Evolutionary conservation across 2,888 invertebrate species (phyloP).

Genomic region (Anagyrus pseudococci): DNA sequence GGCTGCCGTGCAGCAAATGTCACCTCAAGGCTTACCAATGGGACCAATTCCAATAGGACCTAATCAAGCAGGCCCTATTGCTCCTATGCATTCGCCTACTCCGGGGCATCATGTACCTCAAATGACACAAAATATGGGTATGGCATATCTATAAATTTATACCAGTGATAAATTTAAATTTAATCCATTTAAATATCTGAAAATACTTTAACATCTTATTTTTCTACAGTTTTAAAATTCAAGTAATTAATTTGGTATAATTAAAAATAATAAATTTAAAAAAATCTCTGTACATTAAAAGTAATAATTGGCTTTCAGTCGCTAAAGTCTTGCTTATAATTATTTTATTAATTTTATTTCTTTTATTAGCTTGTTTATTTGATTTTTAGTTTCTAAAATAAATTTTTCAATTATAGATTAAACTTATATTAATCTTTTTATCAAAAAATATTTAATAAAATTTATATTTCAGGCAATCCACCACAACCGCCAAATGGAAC

Average conservation of each 20-base stretch:
- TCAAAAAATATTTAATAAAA: neutral
- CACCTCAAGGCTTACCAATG: constrained; percentile 44
- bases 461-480: constrained; percentile 27
- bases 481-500: constrained; percentile 15
- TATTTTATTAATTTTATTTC: neutral
- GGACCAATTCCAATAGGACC: constrained; percentile 50
- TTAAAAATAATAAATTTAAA: no score
- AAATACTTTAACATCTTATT: no score
- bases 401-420: neutral
- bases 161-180: no score
- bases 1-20: constrained; percentile 4
- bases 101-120: constrained; percentile 36
- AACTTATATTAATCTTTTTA: neutral
- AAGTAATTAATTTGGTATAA: no score
- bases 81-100: constrained; percentile 31
- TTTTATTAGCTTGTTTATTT: neutral
- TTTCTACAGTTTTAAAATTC: no score
- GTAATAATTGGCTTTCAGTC: no score
- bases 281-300: no score
- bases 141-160: neutral
- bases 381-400: neutral
- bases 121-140: constrained; percentile 27
- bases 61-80: constrained; percentile 28
- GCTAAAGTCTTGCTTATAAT: no score
- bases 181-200: no score